Base-by-base conservation (phyloP, 2,797 vertebrate genomes). In the Hafferia zeledoni region DNA sequence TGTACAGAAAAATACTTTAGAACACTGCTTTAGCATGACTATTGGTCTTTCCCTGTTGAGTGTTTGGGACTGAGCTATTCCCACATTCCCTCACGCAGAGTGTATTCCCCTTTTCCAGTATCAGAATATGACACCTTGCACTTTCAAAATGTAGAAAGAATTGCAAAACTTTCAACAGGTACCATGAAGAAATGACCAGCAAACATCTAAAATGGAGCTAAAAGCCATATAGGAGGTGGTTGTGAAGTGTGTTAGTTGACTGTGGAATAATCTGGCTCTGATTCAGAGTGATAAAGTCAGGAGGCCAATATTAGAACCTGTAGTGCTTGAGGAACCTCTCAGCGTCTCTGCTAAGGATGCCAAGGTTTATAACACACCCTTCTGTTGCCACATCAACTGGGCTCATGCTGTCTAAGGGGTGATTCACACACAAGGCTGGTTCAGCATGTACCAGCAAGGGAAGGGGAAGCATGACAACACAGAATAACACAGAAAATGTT, bases 251-350 rank as follows among this genome's bases (percentile, higher is more conserved):
- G 63, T 49, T 33, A 72, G 47, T 37, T 44, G 77, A 41, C 56
- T 76, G 6, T 30, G 82, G 64, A 71, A 80, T 53, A 95, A 72
- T 41, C 63, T 93, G 93, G 52, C 84, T 83, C 56, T 75, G 13
- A 31, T 83, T 97, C 84, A 60, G 30, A 56, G 14, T 1, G 13
- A 89, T 90, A 56, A 96, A 94, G 87, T 92, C 91, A 92, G 79
- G 60, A 92, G 53, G 61, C 71, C 50, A 87, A 61, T 93, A 96
- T 83, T 88, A 94, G 86, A 94, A 89, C 84, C 81, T 15, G 43
- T 4, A 50, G 56, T 17, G 8, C 4, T 47, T 74, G 67, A 83
- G 69, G 71, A 70, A 82, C 87, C 56, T 79, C 87, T 93, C 46
- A 13, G 89, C 4, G 1, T 63, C 84, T 88, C 67, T 68, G 44